These are phyloP conservation scores for Etheostoma spectabile DNA, from an alignment of 2,113 vertebrate genomes.

Conservation along the genomic window DNA sequence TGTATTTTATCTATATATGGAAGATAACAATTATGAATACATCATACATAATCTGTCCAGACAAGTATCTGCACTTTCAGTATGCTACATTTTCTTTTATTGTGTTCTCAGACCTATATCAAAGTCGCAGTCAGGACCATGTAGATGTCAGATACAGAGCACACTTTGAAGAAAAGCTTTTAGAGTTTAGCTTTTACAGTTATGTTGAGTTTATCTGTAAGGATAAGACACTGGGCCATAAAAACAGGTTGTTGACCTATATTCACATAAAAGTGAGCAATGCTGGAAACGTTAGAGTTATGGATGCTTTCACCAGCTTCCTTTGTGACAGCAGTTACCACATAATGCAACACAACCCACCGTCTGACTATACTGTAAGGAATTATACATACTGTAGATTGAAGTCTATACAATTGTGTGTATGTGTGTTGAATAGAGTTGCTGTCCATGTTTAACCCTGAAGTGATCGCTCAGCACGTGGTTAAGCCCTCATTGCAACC, in stretches of 20 bases:
- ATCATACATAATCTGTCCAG: too few relatives aligned
- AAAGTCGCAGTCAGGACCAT: constrained; percentile 25
- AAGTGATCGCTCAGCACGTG: constrained; percentile 43
- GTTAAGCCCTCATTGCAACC: constrained; percentile 35
- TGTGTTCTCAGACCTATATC: background rate
- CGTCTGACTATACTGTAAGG: background rate
- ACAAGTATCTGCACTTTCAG: background rate
- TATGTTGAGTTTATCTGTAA: constrained; percentile 34
- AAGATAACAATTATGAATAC: background rate
- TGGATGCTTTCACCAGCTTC: background rate
- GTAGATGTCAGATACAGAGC: background rate
- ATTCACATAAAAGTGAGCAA: background rate
- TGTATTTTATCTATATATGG: background rate
- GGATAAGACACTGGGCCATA: constrained; percentile 46
- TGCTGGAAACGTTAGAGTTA: background rate
- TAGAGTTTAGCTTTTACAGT: background rate
- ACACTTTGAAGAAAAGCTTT: constrained; percentile 6
- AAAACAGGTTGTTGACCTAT: constrained; percentile 38
- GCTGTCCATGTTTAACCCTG: constrained; percentile 80
- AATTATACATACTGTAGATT: background rate
- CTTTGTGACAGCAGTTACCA: background rate
- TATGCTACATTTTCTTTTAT: background rate
- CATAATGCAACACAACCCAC: background rate
- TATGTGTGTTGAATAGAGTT: constrained; percentile 72
- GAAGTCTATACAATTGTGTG: background rate